Base-by-base conservation (phyloP, 2,888 invertebrate genomes). In the Atherix ibis region DNA sequence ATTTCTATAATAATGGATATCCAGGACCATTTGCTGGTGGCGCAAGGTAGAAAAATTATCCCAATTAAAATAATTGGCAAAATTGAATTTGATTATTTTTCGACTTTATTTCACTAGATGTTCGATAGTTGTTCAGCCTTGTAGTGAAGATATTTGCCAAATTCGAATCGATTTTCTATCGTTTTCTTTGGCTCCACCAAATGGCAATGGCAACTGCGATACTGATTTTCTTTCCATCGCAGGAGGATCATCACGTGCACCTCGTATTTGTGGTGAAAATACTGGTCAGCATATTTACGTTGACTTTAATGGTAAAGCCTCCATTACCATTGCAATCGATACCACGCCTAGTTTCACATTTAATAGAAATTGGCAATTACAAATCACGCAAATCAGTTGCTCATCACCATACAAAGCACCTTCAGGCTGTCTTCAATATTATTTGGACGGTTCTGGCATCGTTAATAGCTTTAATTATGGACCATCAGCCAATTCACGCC, bases 381-480 rank as follows among this genome's bases (percentile, higher is more conserved):
- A 71, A 51, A 65, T 83, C 2, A 65, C 71, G 1, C 84, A 84
- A 55, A 66, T 83, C 26, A 70, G 70, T 4, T 85, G 84, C 48
- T 71, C 73, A 43, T 77, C 79, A 38, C 67, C 72, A 2, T 72
- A 70, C 27, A 49, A 54, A 73, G 84, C 82, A 10, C 83, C 84
- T 2, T 69, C 73, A 36, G 83, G 83, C 22, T 84, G 84, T 49
- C 63, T 84, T 16, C 80, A 80, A 59, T 83, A 81, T 53, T 75
- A 75, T 51, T 73, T 71, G 18, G 67, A 65, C 1, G 48, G 56
- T 1, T 54, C 68, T 1, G 79, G 76, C 3, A 73, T 70, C 0
- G 75, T 82, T 4, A 66, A 59, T 30, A 79, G 82, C 53, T 84
- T 84, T 46, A 84, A 85, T 57, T 84, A 77, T 52, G 79, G 73